Evolutionary conservation across 2,888 invertebrate species (phyloP).

Genomic region (Alsophila aescularia): DNA sequence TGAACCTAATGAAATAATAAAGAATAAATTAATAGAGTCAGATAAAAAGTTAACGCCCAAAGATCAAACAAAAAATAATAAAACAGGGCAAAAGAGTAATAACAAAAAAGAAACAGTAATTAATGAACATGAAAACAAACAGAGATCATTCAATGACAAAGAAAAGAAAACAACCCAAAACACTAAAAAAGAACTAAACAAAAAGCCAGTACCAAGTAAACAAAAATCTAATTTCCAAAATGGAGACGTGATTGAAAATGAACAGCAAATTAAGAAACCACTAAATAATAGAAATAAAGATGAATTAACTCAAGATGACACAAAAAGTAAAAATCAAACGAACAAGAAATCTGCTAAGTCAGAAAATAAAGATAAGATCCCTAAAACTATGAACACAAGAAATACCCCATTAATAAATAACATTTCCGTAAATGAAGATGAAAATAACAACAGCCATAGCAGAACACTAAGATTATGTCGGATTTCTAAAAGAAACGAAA

Average conservation of each 20-base stretch:
- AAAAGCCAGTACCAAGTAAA: neutral
- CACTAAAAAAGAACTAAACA: neutral
- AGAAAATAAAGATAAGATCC: conserved; percentile 7
- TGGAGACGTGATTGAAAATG: neutral
- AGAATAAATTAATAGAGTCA: too few species aligned
- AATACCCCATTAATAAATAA: conserved; percentile 11
- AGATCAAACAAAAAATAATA: neutral
- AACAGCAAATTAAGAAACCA: neutral
- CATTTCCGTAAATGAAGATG: conserved; percentile 15
- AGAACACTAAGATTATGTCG: conserved; percentile 40
- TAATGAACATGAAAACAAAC: neutral
- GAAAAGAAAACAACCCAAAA: neutral
- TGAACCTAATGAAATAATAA: conserved; percentile 14
- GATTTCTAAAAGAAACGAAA: conserved; percentile 13
- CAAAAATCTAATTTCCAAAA: conserved; percentile 1
- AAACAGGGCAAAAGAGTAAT: neutral
- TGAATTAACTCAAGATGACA: neutral
- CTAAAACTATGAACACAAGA: conserved; percentile 10
- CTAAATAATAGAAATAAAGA: neutral
- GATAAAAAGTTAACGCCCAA: neutral
- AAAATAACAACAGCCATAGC: conserved; percentile 11
- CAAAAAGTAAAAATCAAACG: neutral
- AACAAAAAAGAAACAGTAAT: neutral
- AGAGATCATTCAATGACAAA: neutral
- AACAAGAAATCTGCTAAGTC: conserved; percentile 5